Conservation (phyloP, 2,888 invertebrate species). For the Scaptomyza caliginosa region DNA sequence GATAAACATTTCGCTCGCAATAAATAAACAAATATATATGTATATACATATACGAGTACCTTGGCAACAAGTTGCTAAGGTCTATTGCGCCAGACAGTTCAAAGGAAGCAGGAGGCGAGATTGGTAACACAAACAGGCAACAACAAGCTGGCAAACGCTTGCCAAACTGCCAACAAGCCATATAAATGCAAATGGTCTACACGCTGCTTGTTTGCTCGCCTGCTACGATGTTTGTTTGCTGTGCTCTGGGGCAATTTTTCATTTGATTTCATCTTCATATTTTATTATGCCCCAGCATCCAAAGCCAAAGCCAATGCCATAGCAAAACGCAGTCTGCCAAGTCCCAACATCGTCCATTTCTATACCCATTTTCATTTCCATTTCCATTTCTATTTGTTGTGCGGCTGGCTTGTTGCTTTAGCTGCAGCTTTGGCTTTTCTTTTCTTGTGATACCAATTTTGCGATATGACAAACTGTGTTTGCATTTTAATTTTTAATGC, state of each 20-base stretch:
- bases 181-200: slow-evolving; percentile 79
- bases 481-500: slow-evolving; percentile 81
- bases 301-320: too few relatives aligned
- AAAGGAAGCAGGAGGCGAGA: slow-evolving; percentile 38
- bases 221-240: slow-evolving; percentile 39
- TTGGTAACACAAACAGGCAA: slow-evolving; percentile 25
- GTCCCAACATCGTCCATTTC: slow-evolving; percentile 40
- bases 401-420: slow-evolving; percentile 20
- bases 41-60: slow-evolving; percentile 38
- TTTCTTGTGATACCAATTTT: slow-evolving; percentile 72
- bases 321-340: slow-evolving; percentile 2
- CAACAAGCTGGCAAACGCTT: slow-evolving; percentile 1
- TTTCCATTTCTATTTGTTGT: slow-evolving; percentile 67
- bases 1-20: slow-evolving; percentile 82
- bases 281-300: slow-evolving; percentile 65
- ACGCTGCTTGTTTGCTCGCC: slow-evolving; percentile 66
- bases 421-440: slow-evolving; percentile 2
- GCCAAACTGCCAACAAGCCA: slow-evolving; percentile 51
- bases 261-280: slow-evolving; percentile 80
- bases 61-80: slow-evolving; percentile 59
- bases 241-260: slow-evolving; percentile 81
- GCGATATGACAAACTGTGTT: slow-evolving; percentile 80
- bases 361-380: slow-evolving; percentile 73
- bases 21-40: slow-evolving; percentile 77
- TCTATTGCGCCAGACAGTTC: slow-evolving; percentile 55